Evolutionary conservation across 2,888 invertebrate species (phyloP).

Genomic region (Atherix ibis): DNA sequence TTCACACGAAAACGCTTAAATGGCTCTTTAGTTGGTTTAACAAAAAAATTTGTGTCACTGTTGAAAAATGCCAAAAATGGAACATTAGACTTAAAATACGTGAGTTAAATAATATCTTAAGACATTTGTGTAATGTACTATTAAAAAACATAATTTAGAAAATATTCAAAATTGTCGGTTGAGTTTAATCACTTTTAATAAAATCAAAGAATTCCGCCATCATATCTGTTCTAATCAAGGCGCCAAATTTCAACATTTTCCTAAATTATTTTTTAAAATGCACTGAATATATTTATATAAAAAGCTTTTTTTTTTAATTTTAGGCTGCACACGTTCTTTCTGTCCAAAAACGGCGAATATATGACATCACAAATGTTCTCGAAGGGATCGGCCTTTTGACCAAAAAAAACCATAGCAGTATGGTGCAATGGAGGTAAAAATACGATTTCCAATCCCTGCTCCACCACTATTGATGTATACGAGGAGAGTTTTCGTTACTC

Average conservation of each 20-base stretch:
- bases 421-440: constrained; percentile 66
- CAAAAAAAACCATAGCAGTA: constrained; percentile 60
- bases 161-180: too few relatives aligned
- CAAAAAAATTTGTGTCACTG: constrained; percentile 28
- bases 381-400: constrained; percentile 69
- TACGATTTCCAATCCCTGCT: too few relatives aligned
- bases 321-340: constrained; percentile 60
- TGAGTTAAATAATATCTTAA: constrained; percentile 14
- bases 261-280: neutral
- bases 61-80: constrained; percentile 25
- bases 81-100: constrained; percentile 27
- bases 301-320: constrained; percentile 11
- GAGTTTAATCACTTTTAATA: too few relatives aligned
- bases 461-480: too few relatives aligned
- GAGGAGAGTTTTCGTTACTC: neutral
- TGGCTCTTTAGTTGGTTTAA: constrained; percentile 28
- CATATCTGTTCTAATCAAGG: constrained; percentile 11
- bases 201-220: constrained; percentile 8
- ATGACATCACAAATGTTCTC: constrained; percentile 68
- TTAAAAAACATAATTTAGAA: too few relatives aligned
- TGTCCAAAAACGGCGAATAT: constrained; percentile 64
- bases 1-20: constrained; percentile 23
- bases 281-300: neutral
- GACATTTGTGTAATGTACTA: neutral
- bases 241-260: constrained; percentile 11